Percentiles rank a stretch among this genome's conserved stretches.
Conservation (phyloP, 2,113 vertebrate species). For the Pangasianodon hypophthalmus region DNA sequence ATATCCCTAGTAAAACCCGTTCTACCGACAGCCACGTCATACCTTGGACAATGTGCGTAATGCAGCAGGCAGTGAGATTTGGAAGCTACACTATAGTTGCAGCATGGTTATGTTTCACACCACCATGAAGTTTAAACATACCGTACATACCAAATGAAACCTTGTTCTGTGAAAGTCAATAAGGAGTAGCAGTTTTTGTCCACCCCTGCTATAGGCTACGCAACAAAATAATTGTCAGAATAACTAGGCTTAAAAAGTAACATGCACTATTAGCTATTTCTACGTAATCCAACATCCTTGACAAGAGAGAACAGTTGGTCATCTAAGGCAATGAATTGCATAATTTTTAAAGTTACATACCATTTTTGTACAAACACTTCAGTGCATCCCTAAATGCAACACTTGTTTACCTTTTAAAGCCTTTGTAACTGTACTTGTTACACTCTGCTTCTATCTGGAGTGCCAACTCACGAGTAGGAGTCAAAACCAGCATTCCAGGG, state of each 20-base stretch:
- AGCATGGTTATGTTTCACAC: neutral
- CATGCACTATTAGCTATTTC: neutral
- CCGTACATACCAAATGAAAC: neutral
- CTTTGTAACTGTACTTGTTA: slow-evolving; percentile 88
- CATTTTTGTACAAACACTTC: neutral
- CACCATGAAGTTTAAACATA: neutral
- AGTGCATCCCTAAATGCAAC: neutral
- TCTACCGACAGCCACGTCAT: neutral
- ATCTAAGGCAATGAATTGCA: neutral
- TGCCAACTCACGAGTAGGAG: slow-evolving; percentile 92
- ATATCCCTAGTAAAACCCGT: neutral
- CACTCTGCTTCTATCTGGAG: slow-evolving; percentile 92
- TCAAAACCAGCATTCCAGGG: slow-evolving; percentile 94
- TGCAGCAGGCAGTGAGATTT: neutral
- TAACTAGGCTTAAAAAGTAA: neutral
- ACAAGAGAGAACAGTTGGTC: neutral
- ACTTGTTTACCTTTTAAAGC: slow-evolving; percentile 83
- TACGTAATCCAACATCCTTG: neutral
- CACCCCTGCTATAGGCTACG: neutral
- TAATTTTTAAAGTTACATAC: neutral
- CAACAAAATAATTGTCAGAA: neutral
- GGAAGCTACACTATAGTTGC: neutral
- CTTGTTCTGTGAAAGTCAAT: neutral
- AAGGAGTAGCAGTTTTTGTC: neutral
- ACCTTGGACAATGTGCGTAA: neutral